Evolutionary conservation across 2,888 invertebrate species (phyloP), one percentile per base, ranked within the genome.

Genomic region (Gandaritis pyraliata): DNA sequence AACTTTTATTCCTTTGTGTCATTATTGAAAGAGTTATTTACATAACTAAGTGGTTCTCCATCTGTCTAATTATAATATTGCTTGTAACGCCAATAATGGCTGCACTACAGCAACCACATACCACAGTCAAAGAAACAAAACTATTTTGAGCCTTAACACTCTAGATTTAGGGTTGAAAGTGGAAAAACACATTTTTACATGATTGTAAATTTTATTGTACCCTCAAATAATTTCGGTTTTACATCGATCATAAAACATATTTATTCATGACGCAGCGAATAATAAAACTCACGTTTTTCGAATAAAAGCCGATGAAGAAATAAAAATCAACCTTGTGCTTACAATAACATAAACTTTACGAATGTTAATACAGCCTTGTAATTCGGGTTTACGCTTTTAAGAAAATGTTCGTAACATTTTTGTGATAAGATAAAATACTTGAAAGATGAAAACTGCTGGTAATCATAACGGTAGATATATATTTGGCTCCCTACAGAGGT

Each of bases 241-340:
- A 71, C 71, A 68, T 68, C 71, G 64, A 66, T 60, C 71, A 64
- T 71, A 71, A 71, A 71, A 68, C 65, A 71, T 69, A 69, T 71
- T 71, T 71, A 71, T 71, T 71, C 71, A 71, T 69, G 71, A 64
- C 68, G 66, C 68, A 48, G 55, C 18, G 65, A 65, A 68, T 68
- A 71, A 71, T 71, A 71, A 71, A 71, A 69, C 67, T 65, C 69
- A 69, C 71, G 69, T 69, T 71, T 69, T 71, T 67, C 67, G 59
- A 66, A 70, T 70, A 70, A 70, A 70, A 68, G 61, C 60, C 65
- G 68, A 70, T 70, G 70, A 64, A 70, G 70, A 68, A 65, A 68
- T 68, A 68, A 70, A 70, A 70, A 56, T 61, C 65, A 70, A 59
- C 66, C 66, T 68, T 65, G 66, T 61, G 54, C 57, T 59, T 56